Conservation (phyloP, 1,140 invertebrate genomes). For the Procambarus virginalis region DNA sequence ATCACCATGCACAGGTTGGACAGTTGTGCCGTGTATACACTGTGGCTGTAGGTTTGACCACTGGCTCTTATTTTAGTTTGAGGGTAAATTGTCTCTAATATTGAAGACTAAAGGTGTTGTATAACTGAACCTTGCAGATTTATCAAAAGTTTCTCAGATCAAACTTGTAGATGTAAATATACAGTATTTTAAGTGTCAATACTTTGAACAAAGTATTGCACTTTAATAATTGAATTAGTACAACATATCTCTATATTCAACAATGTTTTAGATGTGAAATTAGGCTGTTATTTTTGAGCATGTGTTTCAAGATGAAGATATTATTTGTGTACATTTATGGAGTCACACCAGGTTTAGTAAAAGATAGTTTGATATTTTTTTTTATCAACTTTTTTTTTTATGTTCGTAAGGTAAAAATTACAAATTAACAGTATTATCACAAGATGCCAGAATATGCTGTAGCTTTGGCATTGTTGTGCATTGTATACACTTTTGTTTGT, state of each 20-base stretch:
- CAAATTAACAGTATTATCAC: background rate
- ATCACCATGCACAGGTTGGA: background rate
- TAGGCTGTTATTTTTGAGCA: background rate
- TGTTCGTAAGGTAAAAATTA: background rate
- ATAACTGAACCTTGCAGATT: background rate
- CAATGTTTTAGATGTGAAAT: background rate
- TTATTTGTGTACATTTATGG: background rate
- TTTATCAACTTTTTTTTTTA: background rate
- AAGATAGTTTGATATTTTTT: background rate
- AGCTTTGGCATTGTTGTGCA: background rate
- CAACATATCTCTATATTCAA: background rate
- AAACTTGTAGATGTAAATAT: background rate
- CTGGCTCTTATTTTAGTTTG: background rate
- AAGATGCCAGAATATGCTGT: background rate
- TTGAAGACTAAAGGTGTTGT: background rate
- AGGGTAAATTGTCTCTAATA: background rate
- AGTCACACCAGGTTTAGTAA: background rate
- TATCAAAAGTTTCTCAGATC: background rate
- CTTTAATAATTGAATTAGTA: background rate
- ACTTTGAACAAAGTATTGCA: background rate
- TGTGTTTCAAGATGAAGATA: background rate
- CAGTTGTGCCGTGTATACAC: background rate
- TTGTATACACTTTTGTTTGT: too few relatives aligned
- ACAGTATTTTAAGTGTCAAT: too few relatives aligned
- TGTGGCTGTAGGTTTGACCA: background rate